Evolutionary conservation across 2,113 vertebrate species (phyloP).

Genomic region (Silurus glanis): DNA sequence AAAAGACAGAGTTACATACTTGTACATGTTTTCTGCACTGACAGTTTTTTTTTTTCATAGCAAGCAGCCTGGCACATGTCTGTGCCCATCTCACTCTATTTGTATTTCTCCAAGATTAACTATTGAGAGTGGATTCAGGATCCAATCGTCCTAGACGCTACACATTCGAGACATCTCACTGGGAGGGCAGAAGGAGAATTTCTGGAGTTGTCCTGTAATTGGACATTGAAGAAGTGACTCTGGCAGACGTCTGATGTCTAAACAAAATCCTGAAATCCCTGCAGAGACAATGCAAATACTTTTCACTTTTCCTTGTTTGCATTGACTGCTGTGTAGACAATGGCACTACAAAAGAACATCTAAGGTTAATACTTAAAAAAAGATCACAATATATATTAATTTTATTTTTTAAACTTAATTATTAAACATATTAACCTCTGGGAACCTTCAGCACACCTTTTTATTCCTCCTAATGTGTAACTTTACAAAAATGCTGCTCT

Average conservation of each 20-base stretch:
- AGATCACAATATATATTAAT: not conserved
- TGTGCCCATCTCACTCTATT: not conserved
- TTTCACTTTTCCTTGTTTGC: not conserved
- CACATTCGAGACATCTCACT: not conserved
- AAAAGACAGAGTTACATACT: not conserved
- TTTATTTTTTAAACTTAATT: not conserved
- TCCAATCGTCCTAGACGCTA: not conserved
- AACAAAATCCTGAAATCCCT: not conserved
- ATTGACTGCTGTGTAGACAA: not conserved
- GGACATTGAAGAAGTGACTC: not conserved
- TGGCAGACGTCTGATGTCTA: not conserved
- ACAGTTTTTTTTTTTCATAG: not conserved
- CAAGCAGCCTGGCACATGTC: not conserved
- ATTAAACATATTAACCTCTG: not conserved
- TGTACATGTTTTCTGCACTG: not conserved
- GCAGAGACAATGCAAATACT: not conserved
- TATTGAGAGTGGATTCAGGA: not conserved
- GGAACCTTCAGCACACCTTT: not conserved
- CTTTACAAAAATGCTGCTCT: too few relatives aligned
- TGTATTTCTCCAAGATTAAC: slow-evolving; percentile 4
- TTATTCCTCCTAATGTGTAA: not conserved
- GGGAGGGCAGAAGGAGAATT: not conserved
- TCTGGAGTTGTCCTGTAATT: not conserved
- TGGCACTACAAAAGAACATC: not conserved
- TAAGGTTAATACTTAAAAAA: not conserved